phyloP scores from a whole-genome alignment of 2,888 invertebrate species.

The Drosophila borborema region DNA sequence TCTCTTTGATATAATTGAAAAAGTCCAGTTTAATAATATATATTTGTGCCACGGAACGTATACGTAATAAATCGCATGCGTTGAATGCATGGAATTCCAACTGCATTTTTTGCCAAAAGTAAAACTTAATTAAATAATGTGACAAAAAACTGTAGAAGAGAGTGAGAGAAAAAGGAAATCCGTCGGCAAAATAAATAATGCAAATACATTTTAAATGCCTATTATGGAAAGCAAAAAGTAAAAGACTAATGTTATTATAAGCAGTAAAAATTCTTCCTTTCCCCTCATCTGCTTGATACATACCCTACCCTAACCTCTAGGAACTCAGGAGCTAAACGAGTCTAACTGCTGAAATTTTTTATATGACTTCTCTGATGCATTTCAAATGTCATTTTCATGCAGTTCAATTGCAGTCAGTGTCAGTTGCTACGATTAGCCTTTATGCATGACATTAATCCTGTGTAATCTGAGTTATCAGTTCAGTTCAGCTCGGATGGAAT shows the following conservation, averaged over 20 bases:
- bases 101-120: neutral
- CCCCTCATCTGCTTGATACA: too few species aligned
- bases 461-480: neutral
- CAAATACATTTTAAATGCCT: neutral
- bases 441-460: neutral
- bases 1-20: neutral
- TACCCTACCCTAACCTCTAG: neutral
- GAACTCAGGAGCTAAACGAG: neutral
- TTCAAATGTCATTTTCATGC: neutral
- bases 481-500: neutral
- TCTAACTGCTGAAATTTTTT: neutral
- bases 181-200: neutral
- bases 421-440: too few species aligned
- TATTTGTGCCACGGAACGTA: too few species aligned
- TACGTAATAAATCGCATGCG: neutral
- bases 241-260: too few species aligned
- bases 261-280: too few species aligned
- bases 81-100: constrained; percentile 1
- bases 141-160: neutral
- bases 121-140: constrained; percentile 11
- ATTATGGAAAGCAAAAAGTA: neutral
- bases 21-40: neutral
- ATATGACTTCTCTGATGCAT: neutral
- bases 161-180: neutral
- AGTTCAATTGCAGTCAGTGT: neutral